Percentiles rank a stretch among this genome's conserved stretches.
Evolutionary conservation across 2,888 invertebrate genomes (phyloP).

Genomic region (Limnephilus auricula): DNA sequence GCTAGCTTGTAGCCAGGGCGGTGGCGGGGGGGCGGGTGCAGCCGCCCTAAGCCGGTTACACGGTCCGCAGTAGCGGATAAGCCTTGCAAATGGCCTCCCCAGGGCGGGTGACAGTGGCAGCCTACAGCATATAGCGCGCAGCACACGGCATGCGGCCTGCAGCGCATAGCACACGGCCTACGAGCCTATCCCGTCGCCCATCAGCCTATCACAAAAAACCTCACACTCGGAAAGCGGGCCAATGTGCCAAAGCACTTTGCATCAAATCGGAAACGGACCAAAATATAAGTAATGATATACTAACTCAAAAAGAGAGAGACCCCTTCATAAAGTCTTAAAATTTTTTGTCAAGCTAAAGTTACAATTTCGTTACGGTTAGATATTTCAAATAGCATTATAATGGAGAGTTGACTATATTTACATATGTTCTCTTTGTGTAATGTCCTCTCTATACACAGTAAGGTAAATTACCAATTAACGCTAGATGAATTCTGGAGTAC

Average conservation of each 20-base stretch:
- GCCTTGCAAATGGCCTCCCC: slow-evolving; percentile 61
- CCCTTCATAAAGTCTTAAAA: not conserved
- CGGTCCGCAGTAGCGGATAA: slow-evolving; percentile 60
- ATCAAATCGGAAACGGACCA: not conserved
- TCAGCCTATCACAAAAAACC: slow-evolving; percentile 16
- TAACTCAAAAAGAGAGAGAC: not conserved
- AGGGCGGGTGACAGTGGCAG: slow-evolving; percentile 33
- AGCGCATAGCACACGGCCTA: not conserved
- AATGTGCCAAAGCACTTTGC: slow-evolving; percentile 28
- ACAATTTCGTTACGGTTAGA: no score
- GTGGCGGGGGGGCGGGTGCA: not conserved
- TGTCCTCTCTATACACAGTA: no score
- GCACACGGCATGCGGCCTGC: not conserved
- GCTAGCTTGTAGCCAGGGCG: not conserved
- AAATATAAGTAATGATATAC: not conserved
- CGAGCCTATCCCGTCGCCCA: not conserved
- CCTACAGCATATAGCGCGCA: not conserved
- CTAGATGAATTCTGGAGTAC: no score
- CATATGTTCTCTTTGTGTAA: no score
- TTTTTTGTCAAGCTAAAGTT: not conserved
- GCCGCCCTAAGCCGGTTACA: slow-evolving; percentile 61
- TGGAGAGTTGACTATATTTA: no score
- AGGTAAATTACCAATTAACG: no score
- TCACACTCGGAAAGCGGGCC: not conserved
- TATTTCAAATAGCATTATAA: no score